These are phyloP conservation scores for Solenopsis fugax DNA, from an alignment of 1,140 invertebrate genomes.

Conservation along the genomic window DNA sequence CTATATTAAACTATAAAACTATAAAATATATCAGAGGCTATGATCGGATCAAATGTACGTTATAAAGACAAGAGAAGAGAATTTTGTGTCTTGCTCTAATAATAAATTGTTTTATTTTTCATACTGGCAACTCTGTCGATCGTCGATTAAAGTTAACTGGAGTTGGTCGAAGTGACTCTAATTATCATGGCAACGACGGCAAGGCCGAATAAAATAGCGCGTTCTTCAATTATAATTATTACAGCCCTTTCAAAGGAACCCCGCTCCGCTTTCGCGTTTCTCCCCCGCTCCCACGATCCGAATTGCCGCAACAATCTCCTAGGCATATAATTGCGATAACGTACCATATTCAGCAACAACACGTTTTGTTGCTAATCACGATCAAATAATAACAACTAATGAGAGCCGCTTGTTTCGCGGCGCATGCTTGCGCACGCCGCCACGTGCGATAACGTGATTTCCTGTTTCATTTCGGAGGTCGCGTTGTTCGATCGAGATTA, in stretches of 20 bases:
- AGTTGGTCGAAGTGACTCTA: no score
- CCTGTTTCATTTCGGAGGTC: constrained; percentile 71
- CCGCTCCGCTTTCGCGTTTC: not conserved
- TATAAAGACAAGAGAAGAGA: no score
- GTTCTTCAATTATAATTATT: constrained; percentile 6
- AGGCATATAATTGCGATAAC: constrained; percentile 54
- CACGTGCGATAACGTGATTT: constrained; percentile 71
- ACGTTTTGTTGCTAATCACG: constrained; percentile 56
- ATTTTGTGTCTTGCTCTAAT: no score
- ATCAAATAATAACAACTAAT: constrained; percentile 71
- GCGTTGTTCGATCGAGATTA: constrained; percentile 75
- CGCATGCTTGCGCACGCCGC: constrained; percentile 54
- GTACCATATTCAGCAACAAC: constrained; percentile 44
- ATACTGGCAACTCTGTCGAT: no score
- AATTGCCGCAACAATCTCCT: constrained; percentile 25
- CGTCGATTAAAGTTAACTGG: no score
- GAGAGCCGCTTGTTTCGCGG: constrained; percentile 65
- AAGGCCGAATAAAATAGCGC: not conserved
- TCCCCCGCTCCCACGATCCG: not conserved
- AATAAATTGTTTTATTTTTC: no score
- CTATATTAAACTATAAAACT: no score
- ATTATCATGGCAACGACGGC: not conserved
- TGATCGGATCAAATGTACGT: no score
- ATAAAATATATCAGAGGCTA: no score
- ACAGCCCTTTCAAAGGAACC: not conserved